Conservation (phyloP, 64 coral and sea anemone species). For the Cladopsammia gracilis region DNA sequence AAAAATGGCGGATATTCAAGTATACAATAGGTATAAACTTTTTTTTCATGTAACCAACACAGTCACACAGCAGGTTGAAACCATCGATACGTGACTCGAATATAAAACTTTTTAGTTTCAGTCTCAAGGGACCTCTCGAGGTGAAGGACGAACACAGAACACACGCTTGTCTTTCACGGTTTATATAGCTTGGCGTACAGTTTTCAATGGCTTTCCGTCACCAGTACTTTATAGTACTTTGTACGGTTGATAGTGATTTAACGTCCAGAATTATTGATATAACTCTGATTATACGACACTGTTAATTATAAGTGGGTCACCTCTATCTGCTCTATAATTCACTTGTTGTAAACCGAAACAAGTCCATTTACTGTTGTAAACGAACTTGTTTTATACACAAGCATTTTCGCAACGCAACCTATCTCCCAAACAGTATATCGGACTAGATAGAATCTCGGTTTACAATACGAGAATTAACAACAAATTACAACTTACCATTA, state of each 20-base stretch:
- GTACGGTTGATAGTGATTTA: not conserved
- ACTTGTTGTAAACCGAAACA: not conserved
- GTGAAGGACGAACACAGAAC: not conserved
- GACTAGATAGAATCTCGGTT: not conserved
- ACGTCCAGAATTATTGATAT: not conserved
- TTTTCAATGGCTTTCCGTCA: not conserved
- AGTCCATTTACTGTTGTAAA: not conserved
- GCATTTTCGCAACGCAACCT: not conserved
- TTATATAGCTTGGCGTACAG: not conserved
- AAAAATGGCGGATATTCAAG: slow-evolving; percentile 1
- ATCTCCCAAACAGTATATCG: not conserved
- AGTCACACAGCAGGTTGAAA: slow-evolving; percentile 2
- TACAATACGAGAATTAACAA: not conserved
- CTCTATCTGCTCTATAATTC: not conserved
- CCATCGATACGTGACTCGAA: slow-evolving; percentile 5
- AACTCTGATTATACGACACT: slow-evolving; percentile 10
- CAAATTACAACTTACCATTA: slow-evolving; percentile 66
- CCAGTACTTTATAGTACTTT: not conserved
- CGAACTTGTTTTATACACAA: not conserved
- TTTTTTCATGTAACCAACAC: not conserved
- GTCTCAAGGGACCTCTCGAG: not conserved
- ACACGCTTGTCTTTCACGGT: not conserved
- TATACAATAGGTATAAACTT: not conserved
- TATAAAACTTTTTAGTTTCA: not conserved
- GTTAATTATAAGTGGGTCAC: not conserved